Evolutionary conservation across 2,113 vertebrate species (phyloP), one percentile per base, ranked within the genome.

Genomic region (Mormyrus iriodes): DNA sequence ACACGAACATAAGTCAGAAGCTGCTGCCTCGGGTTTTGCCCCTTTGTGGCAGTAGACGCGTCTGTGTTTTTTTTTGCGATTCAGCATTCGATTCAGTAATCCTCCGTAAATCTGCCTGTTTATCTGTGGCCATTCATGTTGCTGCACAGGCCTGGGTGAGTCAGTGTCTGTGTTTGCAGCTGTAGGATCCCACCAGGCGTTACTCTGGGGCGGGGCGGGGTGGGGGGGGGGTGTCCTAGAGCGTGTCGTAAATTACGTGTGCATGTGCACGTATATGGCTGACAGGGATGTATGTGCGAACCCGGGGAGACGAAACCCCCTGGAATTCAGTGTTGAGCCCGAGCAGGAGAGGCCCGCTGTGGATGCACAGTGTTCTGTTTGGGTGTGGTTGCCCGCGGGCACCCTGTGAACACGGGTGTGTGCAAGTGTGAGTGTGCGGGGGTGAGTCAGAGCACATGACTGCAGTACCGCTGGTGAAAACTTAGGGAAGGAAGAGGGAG

Each of bases 391-490:
- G 52, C 15, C 46, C 83, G 31, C 42, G 39, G 44, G 12, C 5
- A 24, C 83, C n/a, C 46, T 87, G 35, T 65, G 86, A 42, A 48
- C 35, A 76, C 17, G 49, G 21, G 85, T 39, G 51, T 24, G 85
- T 17, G 85, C 19, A 4, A 21, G 39, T 27, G 86, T 24, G 52
- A 61, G 86, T 87, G 86, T 61, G 88, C 69, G 79, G 48, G 88
- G 42, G 92, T 96, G 95, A 95, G 93, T 96, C 96, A 96, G 90
- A 9, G 92, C 82, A 84, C 91, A 91, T 94, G 93, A 93, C 95
- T 92, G 95, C 93, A 95, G 94, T 94, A 88, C 94, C 95, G 93
- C 93, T 93, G 93, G 90, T 91, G 91, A 86, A 91, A 91, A 9
- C 92, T 93, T 92, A 13, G 88, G 69, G 88, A 39, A 89, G 92